phyloP scores from a whole-genome alignment of 1,140 invertebrate species.

The Sarcophaga bullata region DNA sequence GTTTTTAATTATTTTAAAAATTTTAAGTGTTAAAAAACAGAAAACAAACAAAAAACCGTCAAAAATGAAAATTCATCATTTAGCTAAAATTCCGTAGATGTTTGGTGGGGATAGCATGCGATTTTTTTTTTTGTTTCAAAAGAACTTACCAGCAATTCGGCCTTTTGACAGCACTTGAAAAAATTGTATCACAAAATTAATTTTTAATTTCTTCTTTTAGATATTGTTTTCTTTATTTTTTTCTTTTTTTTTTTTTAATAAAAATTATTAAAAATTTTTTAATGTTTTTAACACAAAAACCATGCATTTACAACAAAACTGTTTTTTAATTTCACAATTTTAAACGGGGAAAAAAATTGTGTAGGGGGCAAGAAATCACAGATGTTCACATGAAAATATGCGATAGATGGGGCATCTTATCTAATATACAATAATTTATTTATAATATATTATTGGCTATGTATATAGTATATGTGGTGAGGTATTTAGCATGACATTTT shows the following conservation, averaged over 20 bases:
- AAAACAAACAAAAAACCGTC: constrained; percentile 27
- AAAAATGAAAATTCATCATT: constrained; percentile 37
- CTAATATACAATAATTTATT: too few relatives aligned
- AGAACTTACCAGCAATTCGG: constrained; percentile 19
- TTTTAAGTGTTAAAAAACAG: constrained; percentile 14
- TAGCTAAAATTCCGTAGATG: constrained; percentile 16
- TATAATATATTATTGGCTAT: too few relatives aligned
- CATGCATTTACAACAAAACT: not conserved
- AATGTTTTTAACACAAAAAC: not conserved
- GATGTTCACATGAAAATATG: too few relatives aligned
- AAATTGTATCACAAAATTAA: too few relatives aligned
- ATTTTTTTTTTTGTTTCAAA: not conserved
- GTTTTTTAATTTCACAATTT: too few relatives aligned
- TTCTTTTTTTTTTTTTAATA: constrained; percentile 4
- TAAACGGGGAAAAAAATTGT: not conserved
- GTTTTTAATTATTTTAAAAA: not conserved
- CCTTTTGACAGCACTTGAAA: too few relatives aligned
- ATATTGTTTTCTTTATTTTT: not conserved
- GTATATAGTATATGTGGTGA: too few relatives aligned
- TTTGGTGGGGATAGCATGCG: not conserved
- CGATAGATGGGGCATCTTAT: too few relatives aligned
- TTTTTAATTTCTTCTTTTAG: not conserved
- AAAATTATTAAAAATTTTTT: not conserved
- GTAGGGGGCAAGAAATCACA: not conserved
- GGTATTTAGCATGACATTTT: too few relatives aligned